Conservation (phyloP, 2,797 vertebrate species). For the Pampus argenteus region DNA sequence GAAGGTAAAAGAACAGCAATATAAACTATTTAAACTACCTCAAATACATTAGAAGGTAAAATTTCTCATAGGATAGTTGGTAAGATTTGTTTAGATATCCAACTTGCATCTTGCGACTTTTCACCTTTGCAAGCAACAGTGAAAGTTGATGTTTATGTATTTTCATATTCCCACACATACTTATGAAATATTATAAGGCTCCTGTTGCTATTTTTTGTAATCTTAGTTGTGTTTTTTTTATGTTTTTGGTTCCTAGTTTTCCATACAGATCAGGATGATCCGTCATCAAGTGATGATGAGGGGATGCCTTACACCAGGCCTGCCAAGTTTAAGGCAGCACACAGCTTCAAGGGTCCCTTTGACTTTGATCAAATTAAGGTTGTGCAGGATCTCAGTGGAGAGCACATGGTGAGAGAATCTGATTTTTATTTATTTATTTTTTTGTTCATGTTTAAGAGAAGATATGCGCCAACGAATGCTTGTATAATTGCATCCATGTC, state of each 20-base stretch:
- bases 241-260: constrained; percentile 86
- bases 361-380: constrained; percentile 99
- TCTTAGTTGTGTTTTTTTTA: not conserved
- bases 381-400: constrained; percentile 98
- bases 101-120: not conserved
- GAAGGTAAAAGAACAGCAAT: constrained; percentile 86
- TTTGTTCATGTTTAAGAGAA: not conserved
- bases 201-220: not conserved
- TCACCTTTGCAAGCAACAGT: not conserved
- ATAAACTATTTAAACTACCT: not conserved
- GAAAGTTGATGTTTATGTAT: not conserved
- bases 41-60: not conserved
- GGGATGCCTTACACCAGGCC: constrained; percentile 98
- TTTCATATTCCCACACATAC: not conserved
- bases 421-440: not conserved
- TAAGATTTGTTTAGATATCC: not conserved
- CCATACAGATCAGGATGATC: constrained; percentile 97
- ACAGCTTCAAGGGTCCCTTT: constrained; percentile 98
- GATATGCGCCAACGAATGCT: not conserved
- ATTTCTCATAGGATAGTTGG: not conserved
- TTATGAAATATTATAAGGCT: not conserved
- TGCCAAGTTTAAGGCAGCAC: constrained; percentile 97
- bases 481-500: not conserved
- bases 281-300: constrained; percentile 98
- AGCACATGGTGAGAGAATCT: constrained; percentile 90